phyloP scores from a whole-genome alignment of 2,888 invertebrate genomes.

The Hofmannophila pseudospretella region DNA sequence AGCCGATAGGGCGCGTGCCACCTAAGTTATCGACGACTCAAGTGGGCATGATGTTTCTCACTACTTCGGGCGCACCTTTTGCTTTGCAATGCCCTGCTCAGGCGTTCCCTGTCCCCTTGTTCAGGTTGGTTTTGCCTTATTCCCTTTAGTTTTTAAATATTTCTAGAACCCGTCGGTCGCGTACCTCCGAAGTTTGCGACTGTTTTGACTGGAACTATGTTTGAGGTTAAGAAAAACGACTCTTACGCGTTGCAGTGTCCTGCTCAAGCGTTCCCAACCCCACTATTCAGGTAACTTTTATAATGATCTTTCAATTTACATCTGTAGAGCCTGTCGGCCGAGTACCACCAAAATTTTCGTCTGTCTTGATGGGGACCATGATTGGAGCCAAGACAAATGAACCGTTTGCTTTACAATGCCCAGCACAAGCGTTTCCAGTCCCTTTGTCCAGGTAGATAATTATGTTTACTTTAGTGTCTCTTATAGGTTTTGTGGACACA shows the following conservation, averaged over 20 bases:
- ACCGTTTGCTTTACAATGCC: conserved; percentile 79
- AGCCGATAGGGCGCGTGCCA: conserved; percentile 65
- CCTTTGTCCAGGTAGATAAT: conserved; percentile 77
- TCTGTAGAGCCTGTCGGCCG: conserved; percentile 82
- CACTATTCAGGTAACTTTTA: conserved; percentile 71
- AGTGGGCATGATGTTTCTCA: conserved; percentile 79
- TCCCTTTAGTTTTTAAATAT: conserved; percentile 28
- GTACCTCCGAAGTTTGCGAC: conserved; percentile 78
- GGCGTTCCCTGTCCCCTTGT: conserved; percentile 75
- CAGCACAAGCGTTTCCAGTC: conserved; percentile 82
- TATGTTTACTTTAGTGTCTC: conserved; percentile 3
- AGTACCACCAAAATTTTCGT: conserved; percentile 82
- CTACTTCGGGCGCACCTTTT: conserved; percentile 60
- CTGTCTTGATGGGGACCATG: conserved; percentile 79
- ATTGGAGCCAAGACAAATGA: conserved; percentile 67
- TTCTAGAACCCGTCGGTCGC: conserved; percentile 57
- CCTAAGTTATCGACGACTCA: conserved; percentile 60
- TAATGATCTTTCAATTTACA: conserved; percentile 23
- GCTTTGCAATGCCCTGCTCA: conserved; percentile 85
- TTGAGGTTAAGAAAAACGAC: conserved; percentile 69
- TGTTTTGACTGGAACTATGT: conserved; percentile 70
- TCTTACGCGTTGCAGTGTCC: conserved; percentile 79
- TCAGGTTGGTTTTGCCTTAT: conserved; percentile 54
- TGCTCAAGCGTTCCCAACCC: conserved; percentile 81
- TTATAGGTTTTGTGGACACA: conserved; percentile 5